Evolutionary conservation across 2,888 invertebrate genomes (phyloP).

Genomic region (Matsumyia berberina): DNA sequence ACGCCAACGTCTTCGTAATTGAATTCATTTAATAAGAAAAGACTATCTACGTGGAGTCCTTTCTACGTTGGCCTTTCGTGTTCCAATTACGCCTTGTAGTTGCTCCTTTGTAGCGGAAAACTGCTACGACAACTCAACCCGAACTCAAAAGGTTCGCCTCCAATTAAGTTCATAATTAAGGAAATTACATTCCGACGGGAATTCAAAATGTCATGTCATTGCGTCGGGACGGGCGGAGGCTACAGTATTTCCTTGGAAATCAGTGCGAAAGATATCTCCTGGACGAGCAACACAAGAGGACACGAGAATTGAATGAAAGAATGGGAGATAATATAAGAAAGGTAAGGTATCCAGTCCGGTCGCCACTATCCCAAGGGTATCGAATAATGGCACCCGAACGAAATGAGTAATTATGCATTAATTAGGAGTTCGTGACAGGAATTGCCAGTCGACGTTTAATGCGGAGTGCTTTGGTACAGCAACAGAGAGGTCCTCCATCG

Average conservation of each 20-base stretch:
- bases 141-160: slow-evolving; percentile 15
- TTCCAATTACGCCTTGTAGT: slow-evolving; percentile 14
- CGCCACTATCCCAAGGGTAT: neutral
- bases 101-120: neutral
- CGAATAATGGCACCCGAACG: slow-evolving; percentile 17
- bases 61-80: neutral
- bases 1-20: slow-evolving; percentile 16
- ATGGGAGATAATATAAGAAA: neutral
- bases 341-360: neutral
- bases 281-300: neutral
- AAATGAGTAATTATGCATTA: slow-evolving; percentile 50
- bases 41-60: neutral
- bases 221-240: neutral
- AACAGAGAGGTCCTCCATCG: neutral
- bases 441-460: slow-evolving; percentile 29
- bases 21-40: slow-evolving; percentile 32
- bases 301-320: slow-evolving; percentile 5
- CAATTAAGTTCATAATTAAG: slow-evolving; percentile 53
- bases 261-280: slow-evolving; percentile 9
- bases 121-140: slow-evolving; percentile 1
- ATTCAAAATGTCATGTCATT: slow-evolving; percentile 12
- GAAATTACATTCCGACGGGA: slow-evolving; percentile 45
- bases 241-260: neutral
- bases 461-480: neutral
- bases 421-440: slow-evolving; percentile 40